Evolutionary conservation across 2,113 vertebrate genomes (phyloP).

Genomic region (Datnioides undecimradiatus): DNA sequence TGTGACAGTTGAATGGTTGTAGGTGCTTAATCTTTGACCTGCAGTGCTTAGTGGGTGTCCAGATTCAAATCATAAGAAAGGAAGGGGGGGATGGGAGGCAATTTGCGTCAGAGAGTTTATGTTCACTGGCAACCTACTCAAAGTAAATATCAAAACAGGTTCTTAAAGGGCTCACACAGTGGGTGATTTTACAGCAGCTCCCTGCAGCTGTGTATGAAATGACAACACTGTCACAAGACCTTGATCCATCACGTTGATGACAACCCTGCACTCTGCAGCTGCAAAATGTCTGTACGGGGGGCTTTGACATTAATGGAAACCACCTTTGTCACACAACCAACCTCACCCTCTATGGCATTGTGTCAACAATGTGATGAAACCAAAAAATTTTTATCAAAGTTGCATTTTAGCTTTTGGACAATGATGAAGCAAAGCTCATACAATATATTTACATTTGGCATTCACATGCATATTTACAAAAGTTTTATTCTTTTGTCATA

Average conservation of each 20-base stretch:
- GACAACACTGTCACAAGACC: background rate
- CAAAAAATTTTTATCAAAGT: background rate
- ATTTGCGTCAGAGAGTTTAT: constrained; percentile 1
- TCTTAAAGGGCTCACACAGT: constrained; percentile 32
- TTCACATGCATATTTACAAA: background rate
- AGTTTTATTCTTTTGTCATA: background rate
- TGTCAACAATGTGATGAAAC: constrained; percentile 2
- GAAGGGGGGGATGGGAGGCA: background rate
- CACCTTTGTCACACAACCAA: background rate
- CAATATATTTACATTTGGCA: background rate
- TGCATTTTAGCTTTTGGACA: background rate
- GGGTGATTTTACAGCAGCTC: constrained; percentile 31
- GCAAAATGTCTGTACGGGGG: background rate
- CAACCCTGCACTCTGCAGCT: background rate
- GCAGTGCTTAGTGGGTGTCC: background rate
- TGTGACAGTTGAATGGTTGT: background rate
- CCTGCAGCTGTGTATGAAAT: constrained; percentile 27
- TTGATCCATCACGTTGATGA: constrained; percentile 5
- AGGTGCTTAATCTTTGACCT: constrained; percentile 10
- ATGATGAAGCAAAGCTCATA: background rate
- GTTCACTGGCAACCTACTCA: background rate
- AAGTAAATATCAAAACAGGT: constrained; percentile 24
- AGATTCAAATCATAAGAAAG: background rate
- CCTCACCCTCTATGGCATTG: background rate
- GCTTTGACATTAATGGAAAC: background rate